phyloP scores from a whole-genome alignment of 2,113 vertebrate species.

The Dipodomys ordii region DNA sequence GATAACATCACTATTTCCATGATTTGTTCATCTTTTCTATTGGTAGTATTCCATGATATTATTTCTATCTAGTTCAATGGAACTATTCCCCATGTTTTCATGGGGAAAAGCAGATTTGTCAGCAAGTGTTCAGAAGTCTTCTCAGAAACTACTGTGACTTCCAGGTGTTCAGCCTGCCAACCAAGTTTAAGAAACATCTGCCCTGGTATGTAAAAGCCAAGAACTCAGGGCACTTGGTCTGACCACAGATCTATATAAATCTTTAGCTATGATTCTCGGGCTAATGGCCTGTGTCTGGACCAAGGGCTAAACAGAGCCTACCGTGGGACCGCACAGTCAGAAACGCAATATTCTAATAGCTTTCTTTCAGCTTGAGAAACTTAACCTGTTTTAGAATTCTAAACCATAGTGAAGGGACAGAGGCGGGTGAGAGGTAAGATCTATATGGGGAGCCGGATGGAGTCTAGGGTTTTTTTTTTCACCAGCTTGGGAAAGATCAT shows the following conservation, averaged over 20 bases:
- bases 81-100: not conserved
- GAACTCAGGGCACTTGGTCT: not conserved
- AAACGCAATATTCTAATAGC: not conserved
- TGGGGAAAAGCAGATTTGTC: not conserved
- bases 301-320: not conserved
- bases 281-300: not conserved
- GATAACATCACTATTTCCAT: too few species aligned
- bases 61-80: too few species aligned
- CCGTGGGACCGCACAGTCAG: not conserved
- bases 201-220: not conserved
- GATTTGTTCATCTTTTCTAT: too few species aligned
- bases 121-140: slow-evolving; percentile 17
- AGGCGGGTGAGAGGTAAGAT: not conserved
- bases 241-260: not conserved
- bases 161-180: not conserved
- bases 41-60: too few species aligned
- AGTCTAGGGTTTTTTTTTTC: not conserved
- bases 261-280: not conserved
- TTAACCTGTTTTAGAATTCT: slow-evolving; percentile 3
- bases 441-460: not conserved
- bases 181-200: slow-evolving; percentile 1
- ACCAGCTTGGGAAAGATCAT: not conserved
- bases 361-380: slow-evolving; percentile 25
- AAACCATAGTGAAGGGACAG: not conserved
- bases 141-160: not conserved